phyloP scores from a whole-genome alignment of 2,113 vertebrate genomes.

The Urocitellus parryii region DNA sequence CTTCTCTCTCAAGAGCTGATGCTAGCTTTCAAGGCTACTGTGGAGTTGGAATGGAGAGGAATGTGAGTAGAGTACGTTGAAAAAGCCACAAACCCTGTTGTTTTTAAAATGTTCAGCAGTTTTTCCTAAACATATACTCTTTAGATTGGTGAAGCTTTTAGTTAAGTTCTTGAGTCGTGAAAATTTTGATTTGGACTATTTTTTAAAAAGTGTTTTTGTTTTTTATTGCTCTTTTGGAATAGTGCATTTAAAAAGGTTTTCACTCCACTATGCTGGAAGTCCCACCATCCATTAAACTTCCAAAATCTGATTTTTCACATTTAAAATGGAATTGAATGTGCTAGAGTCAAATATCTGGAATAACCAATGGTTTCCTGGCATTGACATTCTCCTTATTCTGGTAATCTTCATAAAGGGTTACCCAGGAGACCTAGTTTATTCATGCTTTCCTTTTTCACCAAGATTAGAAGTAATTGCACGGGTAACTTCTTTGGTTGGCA shows the following conservation, averaged over 20 bases:
- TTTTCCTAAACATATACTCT: background rate
- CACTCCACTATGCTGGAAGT: background rate
- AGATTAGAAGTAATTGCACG: background rate
- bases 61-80: background rate
- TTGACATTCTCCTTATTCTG: background rate
- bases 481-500: background rate
- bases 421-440: background rate
- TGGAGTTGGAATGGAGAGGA: background rate
- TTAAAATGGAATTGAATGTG: background rate
- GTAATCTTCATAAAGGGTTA: background rate
- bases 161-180: background rate
- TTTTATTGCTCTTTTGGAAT: background rate
- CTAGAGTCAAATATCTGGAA: background rate
- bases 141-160: background rate
- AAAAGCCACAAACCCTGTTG: background rate
- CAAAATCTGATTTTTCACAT: conserved; percentile 14
- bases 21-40: background rate
- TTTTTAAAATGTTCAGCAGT: background rate
- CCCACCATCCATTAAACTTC: background rate
- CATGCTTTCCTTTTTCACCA: background rate
- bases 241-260: background rate
- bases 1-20: background rate
- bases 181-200: conserved; percentile 15
- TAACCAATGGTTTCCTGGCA: background rate
- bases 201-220: background rate